Conservation (phyloP, 2,113 vertebrate species). For the Stegostoma tigrinum region DNA sequence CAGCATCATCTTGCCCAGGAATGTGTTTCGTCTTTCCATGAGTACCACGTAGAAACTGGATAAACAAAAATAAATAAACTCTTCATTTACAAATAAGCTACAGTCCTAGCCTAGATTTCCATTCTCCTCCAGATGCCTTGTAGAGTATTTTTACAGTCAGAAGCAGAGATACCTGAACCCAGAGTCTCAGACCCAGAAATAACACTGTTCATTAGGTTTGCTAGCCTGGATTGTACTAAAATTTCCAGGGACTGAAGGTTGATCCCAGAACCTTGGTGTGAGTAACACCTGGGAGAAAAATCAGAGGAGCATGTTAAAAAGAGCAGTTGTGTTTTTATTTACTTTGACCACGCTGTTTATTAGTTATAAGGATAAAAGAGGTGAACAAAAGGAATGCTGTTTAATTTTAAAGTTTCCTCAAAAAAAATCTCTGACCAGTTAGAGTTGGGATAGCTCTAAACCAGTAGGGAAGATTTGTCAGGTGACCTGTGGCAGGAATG, state of each 20-base stretch:
- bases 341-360: background rate
- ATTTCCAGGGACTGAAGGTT: background rate
- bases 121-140: background rate
- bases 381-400: background rate
- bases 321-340: background rate
- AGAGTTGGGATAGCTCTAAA: background rate
- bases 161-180: background rate
- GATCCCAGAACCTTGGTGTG: background rate
- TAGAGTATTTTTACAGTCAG: background rate
- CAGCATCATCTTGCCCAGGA: background rate
- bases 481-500: background rate
- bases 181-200: background rate
- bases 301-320: background rate
- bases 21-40: background rate
- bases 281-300: background rate
- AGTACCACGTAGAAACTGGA: background rate
- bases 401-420: background rate
- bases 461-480: background rate
- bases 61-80: background rate
- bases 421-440: background rate
- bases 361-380: background rate
- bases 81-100: background rate
- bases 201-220: background rate
- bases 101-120: background rate
- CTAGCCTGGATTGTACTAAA: background rate